These are phyloP conservation scores for Silurus glanis DNA, from an alignment of 2,113 vertebrate species.

Conservation along the genomic window DNA sequence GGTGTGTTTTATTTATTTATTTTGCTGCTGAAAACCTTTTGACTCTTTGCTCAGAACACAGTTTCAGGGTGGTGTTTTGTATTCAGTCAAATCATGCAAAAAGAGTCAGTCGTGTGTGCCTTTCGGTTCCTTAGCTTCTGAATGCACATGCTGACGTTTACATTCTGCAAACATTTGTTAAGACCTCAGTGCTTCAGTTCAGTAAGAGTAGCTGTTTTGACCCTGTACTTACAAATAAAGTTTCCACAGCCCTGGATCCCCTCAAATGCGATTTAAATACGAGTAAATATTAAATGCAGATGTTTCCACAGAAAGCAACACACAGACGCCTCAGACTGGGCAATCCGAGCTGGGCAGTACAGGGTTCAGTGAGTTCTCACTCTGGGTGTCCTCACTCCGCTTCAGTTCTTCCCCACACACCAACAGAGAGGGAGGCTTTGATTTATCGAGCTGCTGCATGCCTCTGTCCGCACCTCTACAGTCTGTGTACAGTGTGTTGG, in stretches of 20 bases:
- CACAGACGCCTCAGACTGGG: conserved; percentile 47
- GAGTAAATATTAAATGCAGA: conserved; percentile 23
- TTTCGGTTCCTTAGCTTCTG: neutral
- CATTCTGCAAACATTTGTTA: neutral
- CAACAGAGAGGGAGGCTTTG: conserved; percentile 27
- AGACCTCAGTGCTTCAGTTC: neutral
- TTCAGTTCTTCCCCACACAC: conserved; percentile 47
- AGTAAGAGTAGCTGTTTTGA: neutral
- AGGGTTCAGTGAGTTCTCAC: conserved; percentile 59
- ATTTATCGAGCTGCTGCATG: conserved; percentile 40
- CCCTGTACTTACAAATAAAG: neutral
- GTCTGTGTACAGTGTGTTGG: conserved; percentile 31
- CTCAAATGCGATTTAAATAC: neutral
- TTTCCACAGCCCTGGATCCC: neutral
- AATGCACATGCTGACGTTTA: neutral
- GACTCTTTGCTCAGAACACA: neutral
- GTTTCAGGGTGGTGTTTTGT: neutral
- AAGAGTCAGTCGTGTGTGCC: neutral
- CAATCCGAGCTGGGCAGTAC: conserved; percentile 33
- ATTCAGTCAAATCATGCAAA: neutral
- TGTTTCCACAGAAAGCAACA: conserved; percentile 20
- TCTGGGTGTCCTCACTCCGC: conserved; percentile 55
- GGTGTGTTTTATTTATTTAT: neutral
- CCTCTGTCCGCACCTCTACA: neutral
- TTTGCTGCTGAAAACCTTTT: neutral